Conservation (phyloP, 1,140 invertebrate genomes). For the Drosophila obscura region DNA sequence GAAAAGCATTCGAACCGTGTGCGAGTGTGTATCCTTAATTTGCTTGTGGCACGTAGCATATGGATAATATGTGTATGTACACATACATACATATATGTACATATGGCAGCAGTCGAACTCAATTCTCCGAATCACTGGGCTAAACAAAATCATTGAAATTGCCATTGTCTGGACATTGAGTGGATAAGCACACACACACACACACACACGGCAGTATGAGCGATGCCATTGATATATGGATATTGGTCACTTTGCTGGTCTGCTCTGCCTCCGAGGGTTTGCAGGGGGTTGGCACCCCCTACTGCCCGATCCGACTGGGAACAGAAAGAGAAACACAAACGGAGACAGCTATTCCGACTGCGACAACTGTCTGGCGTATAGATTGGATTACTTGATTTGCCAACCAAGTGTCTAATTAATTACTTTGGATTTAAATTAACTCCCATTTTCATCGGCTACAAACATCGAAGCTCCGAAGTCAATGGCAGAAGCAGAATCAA, state of each 20-base stretch:
- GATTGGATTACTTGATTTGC: conserved; percentile 50
- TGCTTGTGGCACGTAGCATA: conserved; percentile 46
- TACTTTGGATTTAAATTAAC: conserved; percentile 82
- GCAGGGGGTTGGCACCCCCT: conserved; percentile 21
- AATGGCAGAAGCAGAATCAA: no score
- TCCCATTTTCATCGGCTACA: conserved; percentile 55
- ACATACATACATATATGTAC: conserved; percentile 12
- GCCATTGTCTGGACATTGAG: conserved; percentile 57
- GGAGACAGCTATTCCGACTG: not conserved
- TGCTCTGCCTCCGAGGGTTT: not conserved
- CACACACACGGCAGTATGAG: conserved; percentile 19
- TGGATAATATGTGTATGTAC: conserved; percentile 28
- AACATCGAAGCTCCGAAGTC: conserved; percentile 24
- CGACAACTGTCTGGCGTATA: conserved; percentile 1
- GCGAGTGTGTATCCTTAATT: conserved; percentile 34
- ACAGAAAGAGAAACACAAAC: conserved; percentile 6
- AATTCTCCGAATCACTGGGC: conserved; percentile 80
- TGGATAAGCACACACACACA: conserved; percentile 51
- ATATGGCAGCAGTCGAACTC: conserved; percentile 48
- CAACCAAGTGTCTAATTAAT: conserved; percentile 73
- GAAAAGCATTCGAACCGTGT: conserved; percentile 64
- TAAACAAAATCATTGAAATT: conserved; percentile 81
- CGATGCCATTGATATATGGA: conserved; percentile 53
- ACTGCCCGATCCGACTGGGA: conserved; percentile 1
- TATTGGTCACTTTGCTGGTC: conserved; percentile 36